Base-by-base conservation (phyloP, 2,113 vertebrate species). In the Columba livia region DNA sequence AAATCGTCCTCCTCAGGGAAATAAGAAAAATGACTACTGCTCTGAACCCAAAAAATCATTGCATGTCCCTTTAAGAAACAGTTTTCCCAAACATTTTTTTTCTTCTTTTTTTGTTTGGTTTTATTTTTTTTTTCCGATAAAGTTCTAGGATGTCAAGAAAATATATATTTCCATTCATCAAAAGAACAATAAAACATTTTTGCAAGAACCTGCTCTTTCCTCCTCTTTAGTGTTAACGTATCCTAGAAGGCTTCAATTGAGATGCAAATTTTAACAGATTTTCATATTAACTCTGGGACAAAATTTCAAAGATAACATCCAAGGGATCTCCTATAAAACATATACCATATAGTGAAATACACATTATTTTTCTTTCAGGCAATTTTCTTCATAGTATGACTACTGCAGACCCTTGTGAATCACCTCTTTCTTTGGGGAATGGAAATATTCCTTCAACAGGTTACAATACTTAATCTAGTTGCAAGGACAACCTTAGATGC, bases 11-110 rank as follows among this genome's bases (percentile, higher is more conserved):
- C 92, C 86, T 71, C 29, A 5, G 90, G 90, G 94, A 97, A 94
- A 95, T 74, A 95, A 92, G 64, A 93, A 78, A 94, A 93, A 90
- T 96, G 96, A 95, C 86, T 94, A 95, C 90, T 71, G 88, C 60
- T 96, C 90, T 56, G 72, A 50, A 88, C 64, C 88, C 29, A 78
- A 79, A 93, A 94, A 93, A 67, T 69, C 71, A 73, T 62, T 65
- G 50, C 62, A 94, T 0, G 0, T 88, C 82, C 90, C 88, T 90
- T 88, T 85, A 92, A 94, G 75, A 90, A 92, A 80, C 9, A 74
- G n/a, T 34, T 90, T 90, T 73, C 60, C 67, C 54, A 83, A 66
- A 47, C 44, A 10, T 70, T 4, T 11, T 36, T 79, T 38, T 38
- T 38, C 38, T 38, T 38, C 38, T 73, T 3, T 10, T 36, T 79